Conservation (phyloP, 2,797 vertebrate species). For the Brachymystax lenok region DNA sequence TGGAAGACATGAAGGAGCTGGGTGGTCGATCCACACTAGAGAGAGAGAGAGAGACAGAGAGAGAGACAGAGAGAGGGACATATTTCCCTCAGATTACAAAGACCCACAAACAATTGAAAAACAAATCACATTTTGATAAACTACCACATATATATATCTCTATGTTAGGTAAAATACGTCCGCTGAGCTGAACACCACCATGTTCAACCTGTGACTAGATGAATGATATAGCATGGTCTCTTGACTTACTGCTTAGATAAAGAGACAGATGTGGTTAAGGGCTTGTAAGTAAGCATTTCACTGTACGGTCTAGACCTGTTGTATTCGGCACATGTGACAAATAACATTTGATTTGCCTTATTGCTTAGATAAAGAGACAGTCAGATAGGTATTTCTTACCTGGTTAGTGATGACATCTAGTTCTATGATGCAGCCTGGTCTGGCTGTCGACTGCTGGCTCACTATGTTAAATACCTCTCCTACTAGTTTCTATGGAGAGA, state of each 20-base stretch:
- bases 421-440: constrained; percentile 97
- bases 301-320: no score
- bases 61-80: constrained; percentile 20
- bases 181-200: neutral
- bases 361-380: neutral
- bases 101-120: no score
- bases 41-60: constrained; percentile 22
- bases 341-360: neutral
- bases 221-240: neutral
- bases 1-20: constrained; percentile 98
- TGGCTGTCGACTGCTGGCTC: constrained; percentile 97
- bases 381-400: constrained; percentile 70
- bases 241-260: neutral
- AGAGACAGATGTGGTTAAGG: neutral
- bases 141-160: neutral
- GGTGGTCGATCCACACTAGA: constrained; percentile 92
- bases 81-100: no score
- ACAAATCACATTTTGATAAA: neutral
- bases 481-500: constrained; percentile 87
- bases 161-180: neutral
- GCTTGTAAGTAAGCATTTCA: no score
- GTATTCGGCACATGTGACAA: no score
- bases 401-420: constrained; percentile 94
- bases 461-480: constrained; percentile 99
- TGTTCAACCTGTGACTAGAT: neutral